These are phyloP conservation scores for Archips crataeganus DNA, from an alignment of 2,888 invertebrate species.

Conservation along the genomic window DNA sequence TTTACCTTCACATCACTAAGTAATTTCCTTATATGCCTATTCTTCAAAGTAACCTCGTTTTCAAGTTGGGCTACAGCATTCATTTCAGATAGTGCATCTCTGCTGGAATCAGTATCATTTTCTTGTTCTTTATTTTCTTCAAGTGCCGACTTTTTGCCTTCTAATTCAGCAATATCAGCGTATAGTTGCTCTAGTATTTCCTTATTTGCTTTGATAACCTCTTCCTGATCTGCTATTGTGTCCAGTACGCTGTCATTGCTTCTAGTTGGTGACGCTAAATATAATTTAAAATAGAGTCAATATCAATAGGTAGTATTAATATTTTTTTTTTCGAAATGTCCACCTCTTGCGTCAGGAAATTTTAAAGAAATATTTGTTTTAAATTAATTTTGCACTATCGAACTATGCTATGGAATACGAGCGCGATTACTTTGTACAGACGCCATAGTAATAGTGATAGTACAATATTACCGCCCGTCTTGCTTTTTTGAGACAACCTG, in stretches of 20 bases:
- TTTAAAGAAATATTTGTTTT: too few relatives aligned
- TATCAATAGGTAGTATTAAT: neutral
- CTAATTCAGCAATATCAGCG: constrained; percentile 71
- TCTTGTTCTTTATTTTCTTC: constrained; percentile 57
- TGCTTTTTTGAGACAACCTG: too few relatives aligned
- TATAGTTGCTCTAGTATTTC: constrained; percentile 73
- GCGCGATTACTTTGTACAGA: too few relatives aligned
- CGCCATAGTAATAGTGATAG: too few relatives aligned
- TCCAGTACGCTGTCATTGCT: constrained; percentile 67
- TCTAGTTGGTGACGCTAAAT: constrained; percentile 64
- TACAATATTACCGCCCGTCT: too few relatives aligned
- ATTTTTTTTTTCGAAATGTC: too few relatives aligned
- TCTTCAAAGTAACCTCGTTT: constrained; percentile 88
- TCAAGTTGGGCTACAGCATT: constrained; percentile 75
- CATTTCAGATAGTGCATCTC: constrained; percentile 76
- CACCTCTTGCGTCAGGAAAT: too few relatives aligned
- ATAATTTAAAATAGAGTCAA: neutral
- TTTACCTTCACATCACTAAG: constrained; percentile 90
- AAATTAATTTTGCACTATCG: too few relatives aligned
- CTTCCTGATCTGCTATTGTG: constrained; percentile 75
- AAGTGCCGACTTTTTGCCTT: constrained; percentile 64
- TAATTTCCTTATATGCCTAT: constrained; percentile 91
- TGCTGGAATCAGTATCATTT: constrained; percentile 76
- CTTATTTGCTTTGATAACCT: constrained; percentile 79
- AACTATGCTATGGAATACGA: too few relatives aligned